A percentile compares a stretch with the other conserved stretches of the same genome.
phyloP scores from a whole-genome alignment of 2,888 invertebrate genomes.

The Cephus pulcher region DNA sequence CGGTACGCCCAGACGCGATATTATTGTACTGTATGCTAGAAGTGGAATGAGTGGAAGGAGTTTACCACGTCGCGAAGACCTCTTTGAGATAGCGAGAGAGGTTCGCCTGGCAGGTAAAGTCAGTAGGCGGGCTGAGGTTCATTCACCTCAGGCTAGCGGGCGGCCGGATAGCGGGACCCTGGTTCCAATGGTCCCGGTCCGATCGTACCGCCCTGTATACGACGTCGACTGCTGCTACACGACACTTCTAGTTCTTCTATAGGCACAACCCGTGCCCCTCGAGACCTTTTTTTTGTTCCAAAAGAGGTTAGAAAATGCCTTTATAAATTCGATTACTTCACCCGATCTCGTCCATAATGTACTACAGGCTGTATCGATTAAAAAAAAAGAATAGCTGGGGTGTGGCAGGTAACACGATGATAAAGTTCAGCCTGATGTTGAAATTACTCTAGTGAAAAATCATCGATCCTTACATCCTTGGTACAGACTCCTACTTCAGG shows the following conservation, averaged over 20 bases:
- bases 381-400: neutral
- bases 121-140: slow-evolving; percentile 65
- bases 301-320: neutral
- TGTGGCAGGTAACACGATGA: neutral
- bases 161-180: slow-evolving; percentile 66
- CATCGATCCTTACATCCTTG: neutral
- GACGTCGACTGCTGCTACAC: neutral
- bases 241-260: neutral
- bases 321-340: neutral
- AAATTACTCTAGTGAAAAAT: neutral
- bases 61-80: slow-evolving; percentile 3
- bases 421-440: neutral
- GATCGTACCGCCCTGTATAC: slow-evolving; percentile 40
- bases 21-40: neutral
- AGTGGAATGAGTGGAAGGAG: neutral
- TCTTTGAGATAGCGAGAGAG: slow-evolving; percentile 38
- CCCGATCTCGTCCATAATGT: neutral
- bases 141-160: slow-evolving; percentile 64
- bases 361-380: neutral
- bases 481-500: neutral
- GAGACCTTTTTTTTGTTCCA: neutral
- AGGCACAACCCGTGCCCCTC: neutral
- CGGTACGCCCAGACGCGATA: neutral
- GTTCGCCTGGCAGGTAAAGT: slow-evolving; percentile 58
- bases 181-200: slow-evolving; percentile 61